Evolutionary conservation across 2,113 vertebrate genomes (phyloP).

Genomic region (Lasiurus cinereus): DNA sequence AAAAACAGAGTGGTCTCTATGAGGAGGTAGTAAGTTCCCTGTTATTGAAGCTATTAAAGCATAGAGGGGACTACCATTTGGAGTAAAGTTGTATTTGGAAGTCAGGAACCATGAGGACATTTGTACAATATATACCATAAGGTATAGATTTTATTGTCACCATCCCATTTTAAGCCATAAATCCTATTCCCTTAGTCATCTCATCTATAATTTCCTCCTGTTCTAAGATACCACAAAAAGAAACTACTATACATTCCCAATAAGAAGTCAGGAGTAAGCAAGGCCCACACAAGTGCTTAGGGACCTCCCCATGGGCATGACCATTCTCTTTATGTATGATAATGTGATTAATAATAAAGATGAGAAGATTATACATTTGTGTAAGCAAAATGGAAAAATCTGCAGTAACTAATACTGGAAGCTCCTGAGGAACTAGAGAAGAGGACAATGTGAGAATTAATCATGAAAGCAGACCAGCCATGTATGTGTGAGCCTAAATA

Average conservation of each 20-base stretch:
- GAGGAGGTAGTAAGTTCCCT: not conserved
- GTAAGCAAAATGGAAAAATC: not conserved
- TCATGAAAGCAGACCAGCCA: not conserved
- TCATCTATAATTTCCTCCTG: not conserved
- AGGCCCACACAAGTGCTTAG: not conserved
- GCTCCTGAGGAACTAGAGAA: not conserved
- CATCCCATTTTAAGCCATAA: not conserved
- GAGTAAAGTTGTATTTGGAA: not conserved
- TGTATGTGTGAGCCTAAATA: accelerated
- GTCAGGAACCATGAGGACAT: not conserved
- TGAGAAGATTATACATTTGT: too few species aligned
- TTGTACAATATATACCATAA: not conserved
- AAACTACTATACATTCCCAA: accelerated
- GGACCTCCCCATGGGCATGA: not conserved
- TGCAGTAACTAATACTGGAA: not conserved
- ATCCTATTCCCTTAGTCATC: not conserved
- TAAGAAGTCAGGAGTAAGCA: not conserved
- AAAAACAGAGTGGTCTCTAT: not conserved
- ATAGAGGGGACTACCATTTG: too few species aligned
- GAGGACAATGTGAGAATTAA: not conserved
- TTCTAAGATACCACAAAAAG: not conserved
- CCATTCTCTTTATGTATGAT: not conserved
- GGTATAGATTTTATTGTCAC: not conserved
- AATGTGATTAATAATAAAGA: not conserved
- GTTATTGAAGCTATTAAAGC: not conserved